A percentile compares a stretch with the other conserved stretches of the same genome.
These are phyloP conservation scores for Thalassarche chlororhynchos DNA, from an alignment of 2,113 vertebrate species.

Conservation along the genomic window DNA sequence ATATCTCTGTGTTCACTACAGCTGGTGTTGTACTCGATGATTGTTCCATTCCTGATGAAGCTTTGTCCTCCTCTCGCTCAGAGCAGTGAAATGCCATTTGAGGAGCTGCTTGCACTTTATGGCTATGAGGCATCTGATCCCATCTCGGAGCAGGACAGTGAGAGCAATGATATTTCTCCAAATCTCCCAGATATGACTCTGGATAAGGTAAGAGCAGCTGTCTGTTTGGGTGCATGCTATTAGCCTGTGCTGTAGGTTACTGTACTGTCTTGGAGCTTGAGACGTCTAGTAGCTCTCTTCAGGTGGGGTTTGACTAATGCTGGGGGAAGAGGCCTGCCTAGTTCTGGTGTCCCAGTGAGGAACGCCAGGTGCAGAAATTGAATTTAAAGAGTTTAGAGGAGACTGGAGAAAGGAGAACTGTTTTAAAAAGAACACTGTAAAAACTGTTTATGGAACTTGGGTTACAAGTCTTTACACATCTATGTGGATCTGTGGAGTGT, in stretches of 20 bases:
- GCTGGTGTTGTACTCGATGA: not conserved
- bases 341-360: not conserved
- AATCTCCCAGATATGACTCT: slow-evolving; percentile 87
- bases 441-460: not conserved
- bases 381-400: not conserved
- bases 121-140: slow-evolving; percentile 88
- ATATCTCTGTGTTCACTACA: not conserved
- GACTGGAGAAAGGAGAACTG: not conserved
- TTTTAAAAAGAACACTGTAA: not conserved
- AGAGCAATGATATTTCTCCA: slow-evolving; percentile 78
- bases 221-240: not conserved
- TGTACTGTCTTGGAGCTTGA: not conserved
- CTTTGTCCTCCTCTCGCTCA: slow-evolving; percentile 61
- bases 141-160: slow-evolving; percentile 82
- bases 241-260: not conserved
- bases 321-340: not conserved
- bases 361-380: not conserved
- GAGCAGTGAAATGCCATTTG: slow-evolving; percentile 90
- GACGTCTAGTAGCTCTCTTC: not conserved
- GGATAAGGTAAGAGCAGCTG: slow-evolving; percentile 83
- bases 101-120: slow-evolving; percentile 91
- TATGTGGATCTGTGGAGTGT: not conserved
- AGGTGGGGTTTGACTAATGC: not conserved
- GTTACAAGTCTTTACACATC: not conserved
- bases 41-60: slow-evolving; percentile 32